These are phyloP conservation scores for Salarias fasciatus DNA, from an alignment of 2,797 vertebrate genomes.

Conservation along the genomic window DNA sequence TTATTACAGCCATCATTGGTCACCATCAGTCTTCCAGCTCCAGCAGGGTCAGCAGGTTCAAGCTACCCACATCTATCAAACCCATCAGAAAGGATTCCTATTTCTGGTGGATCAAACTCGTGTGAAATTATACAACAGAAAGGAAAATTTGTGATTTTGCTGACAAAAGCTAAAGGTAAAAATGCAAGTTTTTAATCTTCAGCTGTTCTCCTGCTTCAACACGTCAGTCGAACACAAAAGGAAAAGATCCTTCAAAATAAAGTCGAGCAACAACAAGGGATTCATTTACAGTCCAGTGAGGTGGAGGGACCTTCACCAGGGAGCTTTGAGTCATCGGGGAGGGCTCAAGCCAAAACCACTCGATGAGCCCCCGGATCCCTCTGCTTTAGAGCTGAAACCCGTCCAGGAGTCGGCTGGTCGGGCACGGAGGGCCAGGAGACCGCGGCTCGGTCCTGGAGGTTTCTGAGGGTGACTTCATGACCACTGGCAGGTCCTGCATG, in stretches of 20 bases:
- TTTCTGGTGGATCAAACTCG: too few relatives aligned
- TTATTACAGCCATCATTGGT: too few relatives aligned
- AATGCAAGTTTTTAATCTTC: too few relatives aligned
- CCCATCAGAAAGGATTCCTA: too few relatives aligned
- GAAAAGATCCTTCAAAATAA: background rate
- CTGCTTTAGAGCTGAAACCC: conserved; percentile 17
- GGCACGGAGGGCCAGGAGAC: conserved; percentile 15
- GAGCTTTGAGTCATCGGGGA: conserved; percentile 19
- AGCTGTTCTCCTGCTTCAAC: too few relatives aligned
- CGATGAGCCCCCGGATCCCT: background rate
- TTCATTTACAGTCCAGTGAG: background rate
- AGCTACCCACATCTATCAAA: too few relatives aligned
- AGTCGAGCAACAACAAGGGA: background rate
- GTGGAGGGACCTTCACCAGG: conserved; percentile 13
- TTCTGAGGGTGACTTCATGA: conserved; percentile 33
- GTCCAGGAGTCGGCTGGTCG: conserved; percentile 30
- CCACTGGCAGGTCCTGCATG: conserved; percentile 15
- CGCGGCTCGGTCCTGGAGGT: conserved; percentile 8
- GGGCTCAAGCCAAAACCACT: conserved; percentile 18
- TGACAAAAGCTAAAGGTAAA: too few relatives aligned
- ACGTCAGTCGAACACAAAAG: too few relatives aligned
- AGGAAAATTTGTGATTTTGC: too few relatives aligned
- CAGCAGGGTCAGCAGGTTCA: too few relatives aligned
- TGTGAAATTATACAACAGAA: too few relatives aligned
- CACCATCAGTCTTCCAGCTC: too few relatives aligned